Evolutionary conservation across 2,113 vertebrate genomes (phyloP).

Genomic region (Marmota monax): DNA sequence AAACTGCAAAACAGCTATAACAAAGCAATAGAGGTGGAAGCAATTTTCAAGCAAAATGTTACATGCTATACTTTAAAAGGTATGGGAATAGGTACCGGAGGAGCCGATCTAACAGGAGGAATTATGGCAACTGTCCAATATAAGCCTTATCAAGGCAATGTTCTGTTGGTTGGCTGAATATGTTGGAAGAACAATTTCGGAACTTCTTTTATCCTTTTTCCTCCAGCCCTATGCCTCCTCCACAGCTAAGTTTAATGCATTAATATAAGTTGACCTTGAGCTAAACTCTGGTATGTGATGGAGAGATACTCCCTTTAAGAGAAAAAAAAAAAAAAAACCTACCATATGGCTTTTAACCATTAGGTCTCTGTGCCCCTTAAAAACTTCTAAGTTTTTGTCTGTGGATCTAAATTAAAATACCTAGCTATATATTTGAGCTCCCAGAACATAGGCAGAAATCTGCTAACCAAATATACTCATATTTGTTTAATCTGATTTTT

Average conservation of each 20-base stretch:
- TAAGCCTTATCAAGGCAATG: constrained; percentile 81
- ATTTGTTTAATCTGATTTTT: constrained; percentile 56
- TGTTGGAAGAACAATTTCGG: constrained; percentile 83
- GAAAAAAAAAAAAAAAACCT: constrained; percentile 35
- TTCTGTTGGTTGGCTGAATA: constrained; percentile 80
- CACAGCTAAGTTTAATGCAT: constrained; percentile 79
- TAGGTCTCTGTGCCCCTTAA: constrained; percentile 75
- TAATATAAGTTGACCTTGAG: constrained; percentile 86
- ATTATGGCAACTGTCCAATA: constrained; percentile 82
- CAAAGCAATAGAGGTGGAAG: constrained; percentile 76
- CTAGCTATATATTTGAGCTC: constrained; percentile 12
- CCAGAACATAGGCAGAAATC: constrained; percentile 19
- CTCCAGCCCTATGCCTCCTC: constrained; percentile 84
- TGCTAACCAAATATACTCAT: constrained; percentile 61
- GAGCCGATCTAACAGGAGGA: constrained; percentile 80
- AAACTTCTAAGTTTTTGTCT: constrained; percentile 63
- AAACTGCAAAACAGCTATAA: constrained; percentile 73
- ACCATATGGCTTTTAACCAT: constrained; percentile 81
- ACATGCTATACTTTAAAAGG: constrained; percentile 73
- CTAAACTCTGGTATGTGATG: constrained; percentile 82
- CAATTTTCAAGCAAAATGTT: constrained; percentile 78
- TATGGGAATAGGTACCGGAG: constrained; percentile 76
- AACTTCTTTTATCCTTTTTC: constrained; percentile 89
- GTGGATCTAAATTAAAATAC: constrained; percentile 46
- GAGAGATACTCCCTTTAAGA: constrained; percentile 80